Evolutionary conservation across 2,888 invertebrate species (phyloP).

Genomic region (Listrodromus nycthemerus): DNA sequence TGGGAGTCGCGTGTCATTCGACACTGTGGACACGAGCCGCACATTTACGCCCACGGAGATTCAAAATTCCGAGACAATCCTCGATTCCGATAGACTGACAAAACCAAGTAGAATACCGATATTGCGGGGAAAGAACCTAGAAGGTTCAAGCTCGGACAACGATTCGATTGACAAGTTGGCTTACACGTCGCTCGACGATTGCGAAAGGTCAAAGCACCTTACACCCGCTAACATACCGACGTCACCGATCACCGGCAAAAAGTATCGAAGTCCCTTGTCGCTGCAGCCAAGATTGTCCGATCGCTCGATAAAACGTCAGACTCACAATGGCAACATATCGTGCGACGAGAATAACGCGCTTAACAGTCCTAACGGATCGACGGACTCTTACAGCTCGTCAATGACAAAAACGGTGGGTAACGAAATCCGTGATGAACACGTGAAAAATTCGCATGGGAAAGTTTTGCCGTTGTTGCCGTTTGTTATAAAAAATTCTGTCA

Average conservation of each 20-base stretch:
- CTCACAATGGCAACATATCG: constrained; percentile 72
- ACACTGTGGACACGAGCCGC: constrained; percentile 31
- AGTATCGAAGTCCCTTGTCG: constrained; percentile 79
- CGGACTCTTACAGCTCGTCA: constrained; percentile 47
- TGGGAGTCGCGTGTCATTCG: constrained; percentile 45
- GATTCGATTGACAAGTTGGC: constrained; percentile 74
- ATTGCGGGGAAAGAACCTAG: constrained; percentile 76
- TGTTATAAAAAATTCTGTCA: constrained; percentile 60
- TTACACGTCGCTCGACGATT: constrained; percentile 72
- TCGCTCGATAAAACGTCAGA: constrained; percentile 65
- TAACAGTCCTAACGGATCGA: constrained; percentile 57
- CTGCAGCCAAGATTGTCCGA: constrained; percentile 74
- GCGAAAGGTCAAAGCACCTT: constrained; percentile 62
- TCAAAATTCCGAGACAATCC: constrained; percentile 56
- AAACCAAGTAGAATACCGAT: constrained; percentile 81
- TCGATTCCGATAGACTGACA: constrained; percentile 72
- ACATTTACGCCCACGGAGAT: constrained; percentile 30
- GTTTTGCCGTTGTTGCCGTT: constrained; percentile 32
- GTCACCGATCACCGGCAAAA: constrained; percentile 81
- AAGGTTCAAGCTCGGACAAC: constrained; percentile 73
- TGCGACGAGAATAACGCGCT: constrained; percentile 67
- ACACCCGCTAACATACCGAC: constrained; percentile 74
- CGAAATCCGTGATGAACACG: constrained; percentile 31
- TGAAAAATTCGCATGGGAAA: constrained; percentile 43
- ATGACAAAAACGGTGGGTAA: constrained; percentile 53